These are phyloP conservation scores for Macrosoma leucophasiata DNA, from an alignment of 2,888 invertebrate genomes.

Conservation along the genomic window DNA sequence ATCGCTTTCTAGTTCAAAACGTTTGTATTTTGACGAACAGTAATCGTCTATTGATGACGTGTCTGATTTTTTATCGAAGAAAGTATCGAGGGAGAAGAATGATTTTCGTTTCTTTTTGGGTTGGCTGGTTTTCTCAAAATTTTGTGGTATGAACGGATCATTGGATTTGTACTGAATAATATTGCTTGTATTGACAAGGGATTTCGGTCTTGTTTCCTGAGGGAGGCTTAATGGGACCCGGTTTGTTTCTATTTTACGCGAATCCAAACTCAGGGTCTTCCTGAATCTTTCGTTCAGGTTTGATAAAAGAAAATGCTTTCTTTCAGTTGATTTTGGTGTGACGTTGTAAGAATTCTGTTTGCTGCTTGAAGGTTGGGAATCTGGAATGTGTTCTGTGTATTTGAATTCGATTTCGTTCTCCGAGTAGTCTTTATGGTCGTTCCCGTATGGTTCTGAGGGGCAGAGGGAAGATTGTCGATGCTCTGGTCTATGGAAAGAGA, in stretches of 20 bases:
- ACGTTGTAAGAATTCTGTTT: conserved; percentile 63
- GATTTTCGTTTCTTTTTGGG: conserved; percentile 69
- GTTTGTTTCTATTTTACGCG: conserved; percentile 61
- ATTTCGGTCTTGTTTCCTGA: conserved; percentile 60
- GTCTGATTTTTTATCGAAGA: conserved; percentile 70
- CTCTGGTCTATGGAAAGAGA: conserved; percentile 63
- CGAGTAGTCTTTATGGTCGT: conserved; percentile 46
- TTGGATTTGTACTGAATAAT: conserved; percentile 50
- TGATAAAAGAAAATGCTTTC: conserved; percentile 57
- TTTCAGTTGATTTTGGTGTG: conserved; percentile 64
- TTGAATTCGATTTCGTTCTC: conserved; percentile 69
- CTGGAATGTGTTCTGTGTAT: conserved; percentile 65
- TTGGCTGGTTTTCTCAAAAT: conserved; percentile 56
- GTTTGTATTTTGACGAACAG: conserved; percentile 70
- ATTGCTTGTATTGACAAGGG: conserved; percentile 60
- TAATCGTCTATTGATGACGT: conserved; percentile 69
- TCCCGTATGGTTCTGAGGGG: conserved; percentile 47
- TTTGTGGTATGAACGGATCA: conserved; percentile 48
- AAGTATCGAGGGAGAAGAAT: conserved; percentile 70
- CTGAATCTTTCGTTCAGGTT: conserved; percentile 68
- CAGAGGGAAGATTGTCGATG: conserved; percentile 46
- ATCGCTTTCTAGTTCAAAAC: conserved; percentile 68
- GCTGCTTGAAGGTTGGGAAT: conserved; percentile 59
- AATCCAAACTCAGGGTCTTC: conserved; percentile 69
- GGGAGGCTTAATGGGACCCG: conserved; percentile 50